phyloP scores from a whole-genome alignment of 1,140 invertebrate species.

The Zaprionus capensis region DNA sequence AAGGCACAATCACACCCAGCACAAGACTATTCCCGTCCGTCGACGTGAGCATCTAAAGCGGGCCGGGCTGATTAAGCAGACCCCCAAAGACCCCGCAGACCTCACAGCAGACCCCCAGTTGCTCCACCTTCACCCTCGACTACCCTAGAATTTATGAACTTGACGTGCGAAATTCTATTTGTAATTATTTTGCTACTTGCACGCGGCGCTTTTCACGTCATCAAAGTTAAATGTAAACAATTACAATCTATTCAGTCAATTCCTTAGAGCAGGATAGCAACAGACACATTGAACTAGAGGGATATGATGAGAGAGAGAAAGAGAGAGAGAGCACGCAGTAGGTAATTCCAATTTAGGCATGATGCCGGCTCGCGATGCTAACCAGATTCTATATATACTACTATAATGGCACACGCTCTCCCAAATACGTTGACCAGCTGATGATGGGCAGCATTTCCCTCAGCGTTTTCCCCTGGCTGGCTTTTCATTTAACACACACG shows the following conservation, averaged over 20 bases:
- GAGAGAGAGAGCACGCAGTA: neutral
- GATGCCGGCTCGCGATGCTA: slow-evolving; percentile 25
- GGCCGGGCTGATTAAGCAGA: slow-evolving; percentile 68
- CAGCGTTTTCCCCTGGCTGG: neutral
- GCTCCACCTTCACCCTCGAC: neutral
- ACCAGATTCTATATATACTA: slow-evolving; percentile 22
- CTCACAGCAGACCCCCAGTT: slow-evolving; percentile 4
- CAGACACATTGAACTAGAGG: neutral
- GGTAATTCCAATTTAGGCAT: slow-evolving; percentile 73
- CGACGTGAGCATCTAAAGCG: slow-evolving; percentile 61
- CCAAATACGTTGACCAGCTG: slow-evolving; percentile 52
- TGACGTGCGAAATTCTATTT: slow-evolving; percentile 75
- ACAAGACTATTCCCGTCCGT: slow-evolving; percentile 13
- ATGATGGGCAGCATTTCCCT: slow-evolving; percentile 55
- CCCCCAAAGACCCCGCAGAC: slow-evolving; percentile 9
- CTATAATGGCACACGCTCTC: slow-evolving; percentile 36
- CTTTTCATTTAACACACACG: slow-evolving; percentile 11
- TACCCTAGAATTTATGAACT: slow-evolving; percentile 64
- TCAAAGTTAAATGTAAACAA: slow-evolving; percentile 31
- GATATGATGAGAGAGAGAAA: neutral
- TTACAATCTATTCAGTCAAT: slow-evolving; percentile 19
- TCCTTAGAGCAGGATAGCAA: slow-evolving; percentile 4
- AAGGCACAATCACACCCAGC: slow-evolving; percentile 31
- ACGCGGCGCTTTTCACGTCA: slow-evolving; percentile 73
- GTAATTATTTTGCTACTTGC: slow-evolving; percentile 75